Evolutionary conservation across 2,797 vertebrate species (phyloP).

Genomic region (Oreortyx pictus): DNA sequence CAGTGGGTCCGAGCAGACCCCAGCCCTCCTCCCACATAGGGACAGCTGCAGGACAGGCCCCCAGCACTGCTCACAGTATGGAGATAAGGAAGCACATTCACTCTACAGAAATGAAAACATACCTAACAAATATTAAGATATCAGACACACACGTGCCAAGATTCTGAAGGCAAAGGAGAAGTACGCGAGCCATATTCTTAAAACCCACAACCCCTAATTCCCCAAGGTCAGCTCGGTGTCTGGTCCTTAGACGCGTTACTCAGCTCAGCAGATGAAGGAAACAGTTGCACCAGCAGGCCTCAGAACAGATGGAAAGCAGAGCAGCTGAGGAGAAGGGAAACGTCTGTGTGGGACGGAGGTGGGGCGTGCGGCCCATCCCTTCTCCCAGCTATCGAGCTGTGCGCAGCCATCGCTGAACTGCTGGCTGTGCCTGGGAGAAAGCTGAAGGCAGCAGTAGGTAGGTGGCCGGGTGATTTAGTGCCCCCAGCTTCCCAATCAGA

Average conservation of each 20-base stretch:
- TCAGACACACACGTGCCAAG: neutral
- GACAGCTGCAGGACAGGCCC: neutral
- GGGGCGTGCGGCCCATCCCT: conserved; percentile 38
- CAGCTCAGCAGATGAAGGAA: conserved; percentile 68
- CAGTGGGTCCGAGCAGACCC: fast-evolving
- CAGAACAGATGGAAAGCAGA: conserved; percentile 72
- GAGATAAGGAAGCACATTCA: neutral
- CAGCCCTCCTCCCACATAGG: neutral
- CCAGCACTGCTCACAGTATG: fast-evolving
- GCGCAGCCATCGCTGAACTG: neutral
- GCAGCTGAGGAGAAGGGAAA: conserved; percentile 72
- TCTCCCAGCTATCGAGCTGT: neutral
- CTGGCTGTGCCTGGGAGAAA: neutral
- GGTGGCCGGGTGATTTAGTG: neutral
- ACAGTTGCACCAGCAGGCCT: conserved; percentile 64
- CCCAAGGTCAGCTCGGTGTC: conserved; percentile 19
- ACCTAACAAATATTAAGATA: neutral
- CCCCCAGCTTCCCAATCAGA: conserved; percentile 8
- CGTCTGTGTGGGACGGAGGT: conserved; percentile 24
- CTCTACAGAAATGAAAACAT: neutral
- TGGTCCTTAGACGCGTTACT: conserved; percentile 56
- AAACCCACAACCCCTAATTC: conserved; percentile 66
- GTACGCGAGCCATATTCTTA: conserved; percentile 33
- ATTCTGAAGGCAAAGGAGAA: conserved; percentile 28
- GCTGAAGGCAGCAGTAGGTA: neutral